phyloP scores from a whole-genome alignment of 2,888 invertebrate genomes.

The Idaea dimidiata region DNA sequence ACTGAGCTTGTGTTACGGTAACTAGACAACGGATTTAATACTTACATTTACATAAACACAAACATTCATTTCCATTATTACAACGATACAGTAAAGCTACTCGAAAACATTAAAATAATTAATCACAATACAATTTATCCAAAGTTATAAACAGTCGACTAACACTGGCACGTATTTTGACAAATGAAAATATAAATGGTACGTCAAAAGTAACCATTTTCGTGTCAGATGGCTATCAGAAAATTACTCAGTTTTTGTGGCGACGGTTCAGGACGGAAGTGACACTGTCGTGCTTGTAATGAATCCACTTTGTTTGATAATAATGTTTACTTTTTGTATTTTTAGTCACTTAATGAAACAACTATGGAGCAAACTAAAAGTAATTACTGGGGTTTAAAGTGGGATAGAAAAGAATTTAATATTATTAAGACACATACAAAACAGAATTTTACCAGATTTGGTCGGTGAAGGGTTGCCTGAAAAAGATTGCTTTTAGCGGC shows the following conservation, averaged over 20 bases:
- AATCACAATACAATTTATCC: conserved; percentile 13
- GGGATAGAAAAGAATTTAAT: no score
- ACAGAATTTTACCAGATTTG: no score
- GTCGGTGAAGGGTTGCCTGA: no score
- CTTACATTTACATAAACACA: no score
- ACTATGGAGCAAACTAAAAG: neutral
- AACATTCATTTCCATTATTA: no score
- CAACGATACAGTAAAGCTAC: neutral
- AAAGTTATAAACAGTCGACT: conserved; percentile 7
- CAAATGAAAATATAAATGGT: conserved; percentile 75
- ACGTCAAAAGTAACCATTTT: conserved; percentile 70
- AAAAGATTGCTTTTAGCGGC: no score
- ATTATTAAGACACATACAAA: no score
- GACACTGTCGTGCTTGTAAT: conserved; percentile 57
- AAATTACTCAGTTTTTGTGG: conserved; percentile 73
- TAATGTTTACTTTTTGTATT: conserved; percentile 17
- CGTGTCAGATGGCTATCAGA: conserved; percentile 74
- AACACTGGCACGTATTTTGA: conserved; percentile 41
- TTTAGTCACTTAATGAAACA: conserved; percentile 3
- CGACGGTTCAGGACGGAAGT: conserved; percentile 51
- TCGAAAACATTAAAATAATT: conserved; percentile 1
- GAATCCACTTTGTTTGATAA: conserved; percentile 37
- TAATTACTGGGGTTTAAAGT: no score
- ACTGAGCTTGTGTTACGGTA: no score
- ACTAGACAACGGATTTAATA: no score